phyloP scores from a whole-genome alignment of 1,140 invertebrate species.

The Magallana ariakensis region DNA sequence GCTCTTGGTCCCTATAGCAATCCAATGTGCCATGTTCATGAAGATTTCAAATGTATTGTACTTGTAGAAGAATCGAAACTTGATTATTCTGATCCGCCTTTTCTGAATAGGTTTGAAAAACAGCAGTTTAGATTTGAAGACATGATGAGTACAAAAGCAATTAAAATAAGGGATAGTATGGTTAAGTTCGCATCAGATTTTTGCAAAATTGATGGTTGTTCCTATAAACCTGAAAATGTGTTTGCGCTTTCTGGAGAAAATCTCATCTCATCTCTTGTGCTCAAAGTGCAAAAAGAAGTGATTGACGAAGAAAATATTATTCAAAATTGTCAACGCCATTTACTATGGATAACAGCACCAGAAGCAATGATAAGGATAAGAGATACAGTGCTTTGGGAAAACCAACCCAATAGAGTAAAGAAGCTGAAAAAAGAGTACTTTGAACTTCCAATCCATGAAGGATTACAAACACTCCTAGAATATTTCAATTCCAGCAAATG shows the following conservation, averaged over 20 bases:
- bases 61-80: constrained; percentile 68
- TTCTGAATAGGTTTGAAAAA: constrained; percentile 74
- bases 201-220: constrained; percentile 17
- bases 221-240: constrained; percentile 46
- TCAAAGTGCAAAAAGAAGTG: constrained; percentile 4
- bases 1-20: constrained; percentile 71
- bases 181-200: constrained; percentile 40
- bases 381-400: background rate
- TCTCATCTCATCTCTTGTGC: constrained; percentile 60
- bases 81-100: constrained; percentile 67
- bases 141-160: constrained; percentile 29
- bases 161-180: constrained; percentile 6
- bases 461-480: constrained; percentile 48
- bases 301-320: constrained; percentile 44
- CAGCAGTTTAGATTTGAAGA: constrained; percentile 62
- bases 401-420: background rate
- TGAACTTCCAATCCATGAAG: constrained; percentile 58
- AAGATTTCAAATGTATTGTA: constrained; percentile 70
- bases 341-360: constrained; percentile 58
- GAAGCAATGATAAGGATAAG: constrained; percentile 60
- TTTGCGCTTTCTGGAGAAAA: constrained; percentile 58
- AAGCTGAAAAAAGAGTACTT: constrained; percentile 52
- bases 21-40: constrained; percentile 71
- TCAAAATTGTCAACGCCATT: constrained; percentile 26
- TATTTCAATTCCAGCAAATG: background rate